Evolutionary conservation across 1,140 invertebrate genomes (phyloP).

Genomic region (Goniozus legneri): DNA sequence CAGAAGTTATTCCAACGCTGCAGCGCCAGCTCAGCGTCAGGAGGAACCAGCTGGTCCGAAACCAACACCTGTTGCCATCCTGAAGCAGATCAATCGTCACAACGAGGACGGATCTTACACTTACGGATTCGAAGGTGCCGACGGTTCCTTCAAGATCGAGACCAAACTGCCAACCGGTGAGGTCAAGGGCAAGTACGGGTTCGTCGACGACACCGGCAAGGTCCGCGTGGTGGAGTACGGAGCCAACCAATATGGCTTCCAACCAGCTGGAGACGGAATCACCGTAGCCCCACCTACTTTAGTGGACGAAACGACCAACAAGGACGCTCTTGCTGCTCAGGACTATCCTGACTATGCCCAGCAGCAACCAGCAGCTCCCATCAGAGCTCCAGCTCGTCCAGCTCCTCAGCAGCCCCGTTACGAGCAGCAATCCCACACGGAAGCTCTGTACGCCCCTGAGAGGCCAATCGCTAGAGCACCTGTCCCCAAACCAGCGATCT

Average conservation of each 20-base stretch:
- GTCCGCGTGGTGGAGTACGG: conserved; percentile 83
- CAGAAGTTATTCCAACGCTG: conserved; percentile 43
- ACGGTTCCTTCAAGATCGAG: conserved; percentile 83
- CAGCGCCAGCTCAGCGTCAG: conserved; percentile 41
- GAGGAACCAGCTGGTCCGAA: conserved; percentile 50
- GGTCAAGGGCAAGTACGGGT: conserved; percentile 83
- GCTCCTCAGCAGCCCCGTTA: conserved; percentile 30
- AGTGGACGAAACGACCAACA: conserved; percentile 67
- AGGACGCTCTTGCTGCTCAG: conserved; percentile 48
- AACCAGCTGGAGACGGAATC: conserved; percentile 80
- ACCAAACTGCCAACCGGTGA: conserved; percentile 75
- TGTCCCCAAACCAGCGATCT: conserved; percentile 32
- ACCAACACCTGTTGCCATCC: conserved; percentile 71
- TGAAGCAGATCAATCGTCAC: conserved; percentile 83
- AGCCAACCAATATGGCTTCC: conserved; percentile 82
- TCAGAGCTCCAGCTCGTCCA: conserved; percentile 30
- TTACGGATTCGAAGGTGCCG: conserved; percentile 80
- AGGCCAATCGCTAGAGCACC: conserved; percentile 3
- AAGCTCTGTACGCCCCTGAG: conserved; percentile 37
- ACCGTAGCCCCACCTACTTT: conserved; percentile 77
- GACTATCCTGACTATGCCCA: conserved; percentile 46
- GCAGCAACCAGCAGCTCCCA: conserved; percentile 24
- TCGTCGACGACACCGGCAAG: conserved; percentile 77
- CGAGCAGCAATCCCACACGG: conserved; percentile 33
- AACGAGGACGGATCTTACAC: conserved; percentile 85